Evolutionary conservation across 1,140 invertebrate genomes (phyloP).

Genomic region (Leucophenga varia): DNA sequence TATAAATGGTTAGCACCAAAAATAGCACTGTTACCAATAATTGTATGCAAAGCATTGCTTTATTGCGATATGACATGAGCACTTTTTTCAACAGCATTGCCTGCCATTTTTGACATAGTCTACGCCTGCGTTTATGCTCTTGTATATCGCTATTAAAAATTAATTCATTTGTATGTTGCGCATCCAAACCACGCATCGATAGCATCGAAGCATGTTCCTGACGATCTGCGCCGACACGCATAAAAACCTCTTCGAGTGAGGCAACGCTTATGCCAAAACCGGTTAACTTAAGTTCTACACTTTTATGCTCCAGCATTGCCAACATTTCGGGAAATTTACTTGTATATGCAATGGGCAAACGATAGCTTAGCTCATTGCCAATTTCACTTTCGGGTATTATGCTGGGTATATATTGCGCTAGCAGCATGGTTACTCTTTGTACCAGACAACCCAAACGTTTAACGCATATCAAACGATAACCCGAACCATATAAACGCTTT

Average conservation of each 20-base stretch:
- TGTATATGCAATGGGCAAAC: slow-evolving; percentile 60
- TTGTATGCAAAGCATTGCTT: slow-evolving; percentile 60
- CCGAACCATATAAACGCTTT: slow-evolving; percentile 74
- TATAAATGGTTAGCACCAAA: neutral
- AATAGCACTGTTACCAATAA: slow-evolving; percentile 60
- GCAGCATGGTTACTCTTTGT: slow-evolving; percentile 59
- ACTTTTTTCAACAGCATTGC: slow-evolving; percentile 64
- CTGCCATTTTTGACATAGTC: slow-evolving; percentile 58
- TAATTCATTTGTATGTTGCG: neutral
- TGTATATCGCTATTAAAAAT: neutral
- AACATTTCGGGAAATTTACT: slow-evolving; percentile 66
- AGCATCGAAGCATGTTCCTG: neutral
- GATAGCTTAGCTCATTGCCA: slow-evolving; percentile 61
- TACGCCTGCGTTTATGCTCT: neutral
- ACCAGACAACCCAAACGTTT: slow-evolving; percentile 59
- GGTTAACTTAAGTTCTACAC: slow-evolving; percentile 65
- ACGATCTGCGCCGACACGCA: slow-evolving; percentile 63
- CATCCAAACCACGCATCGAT: neutral
- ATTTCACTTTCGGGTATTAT: slow-evolving; percentile 37
- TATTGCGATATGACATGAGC: slow-evolving; percentile 59
- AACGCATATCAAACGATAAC: slow-evolving; percentile 59
- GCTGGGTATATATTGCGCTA: slow-evolving; percentile 63
- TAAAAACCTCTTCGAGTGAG: slow-evolving; percentile 89
- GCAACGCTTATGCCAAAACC: slow-evolving; percentile 73
- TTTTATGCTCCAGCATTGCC: slow-evolving; percentile 68